Percentiles rank a stretch among this genome's conserved stretches.
phyloP scores from a whole-genome alignment of 2,113 vertebrate species.

The Choloepus hoffmanni region DNA sequence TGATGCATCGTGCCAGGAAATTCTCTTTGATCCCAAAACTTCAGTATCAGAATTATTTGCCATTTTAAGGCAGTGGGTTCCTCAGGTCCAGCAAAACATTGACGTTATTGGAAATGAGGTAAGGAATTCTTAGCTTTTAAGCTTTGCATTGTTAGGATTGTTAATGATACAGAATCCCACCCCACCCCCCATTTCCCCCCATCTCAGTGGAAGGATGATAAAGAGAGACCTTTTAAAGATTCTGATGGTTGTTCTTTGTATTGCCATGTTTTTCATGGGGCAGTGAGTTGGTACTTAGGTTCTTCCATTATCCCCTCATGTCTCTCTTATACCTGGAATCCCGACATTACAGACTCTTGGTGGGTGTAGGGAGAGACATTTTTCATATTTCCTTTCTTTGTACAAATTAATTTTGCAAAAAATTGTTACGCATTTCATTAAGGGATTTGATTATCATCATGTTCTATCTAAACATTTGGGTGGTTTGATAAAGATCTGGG shows the following conservation, averaged over 20 bases:
- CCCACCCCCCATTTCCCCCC: too few relatives aligned
- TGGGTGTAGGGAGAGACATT: neutral
- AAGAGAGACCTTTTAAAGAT: neutral
- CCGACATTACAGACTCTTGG: neutral
- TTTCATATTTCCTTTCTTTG: neutral
- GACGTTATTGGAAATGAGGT: slow-evolving; percentile 96
- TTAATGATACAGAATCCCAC: neutral
- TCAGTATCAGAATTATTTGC: slow-evolving; percentile 97
- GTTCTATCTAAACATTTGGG: neutral
- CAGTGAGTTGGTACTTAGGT: fast-evolving
- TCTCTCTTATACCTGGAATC: neutral
- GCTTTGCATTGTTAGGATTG: neutral
- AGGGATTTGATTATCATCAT: neutral
- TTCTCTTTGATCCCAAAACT: slow-evolving; percentile 94
- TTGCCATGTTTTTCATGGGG: neutral
- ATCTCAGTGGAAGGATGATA: neutral
- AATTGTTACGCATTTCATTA: neutral
- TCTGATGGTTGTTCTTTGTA: neutral
- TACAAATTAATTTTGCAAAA: slow-evolving; percentile 30
- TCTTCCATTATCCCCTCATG: fast-evolving
- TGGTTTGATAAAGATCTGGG: slow-evolving; percentile 27
- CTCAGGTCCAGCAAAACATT: slow-evolving; percentile 98
- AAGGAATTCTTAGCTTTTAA: slow-evolving; percentile 49
- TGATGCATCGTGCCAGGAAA: slow-evolving; percentile 94
- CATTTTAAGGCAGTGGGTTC: slow-evolving; percentile 98